Evolutionary conservation across 2,113 vertebrate species (phyloP), one percentile per base, ranked within the genome.

Genomic region (Bombycilla garrulus): DNA sequence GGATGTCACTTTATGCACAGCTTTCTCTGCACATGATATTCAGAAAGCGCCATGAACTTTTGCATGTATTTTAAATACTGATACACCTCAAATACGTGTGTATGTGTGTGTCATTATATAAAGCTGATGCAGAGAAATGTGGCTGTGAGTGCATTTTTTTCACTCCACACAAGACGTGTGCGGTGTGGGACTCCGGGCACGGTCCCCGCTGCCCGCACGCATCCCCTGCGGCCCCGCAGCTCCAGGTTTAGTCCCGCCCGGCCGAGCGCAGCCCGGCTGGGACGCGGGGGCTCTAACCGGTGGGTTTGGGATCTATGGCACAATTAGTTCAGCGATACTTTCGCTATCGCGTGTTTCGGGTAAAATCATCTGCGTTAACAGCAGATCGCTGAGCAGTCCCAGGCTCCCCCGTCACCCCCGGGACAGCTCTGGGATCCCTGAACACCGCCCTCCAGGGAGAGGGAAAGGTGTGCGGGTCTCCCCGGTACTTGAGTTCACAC

Each of bases 11-110:
- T 54, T 14, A 28, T 29, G 6, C 1, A 2, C 3, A 33, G 12
- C 23, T n/a, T 24, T 29, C 10, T 11, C 61, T 5, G 23, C 12
- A 3, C 6, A 0, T 3, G 22, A 23, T 1, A 1, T 0, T 22
- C 10, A 3, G 12, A 29, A 33, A 44, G 61, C 16, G 23, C 48
- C 14, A 2, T 38, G 28, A 17, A 18, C 12, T 60, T 78, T 35
- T 12, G 4, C 11, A 0, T 9, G 0, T 3, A 2, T 62, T 38
- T 50, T 47, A 28, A 60, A 40, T 25, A 56, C 60, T 88, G 45
- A 4, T n/a, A 0, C 2, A 21, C 35, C 8, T 42, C 44, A 6
- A 51, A 54, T 11, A 19, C 5, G 5, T 4, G 5, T 9, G 12
- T 5, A 3, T 23, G 44, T 5, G n/a, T 8, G 25, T 11, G 40